Base-by-base conservation (phyloP, 1,140 invertebrate species). In the Tetramorium parvispinum region DNA sequence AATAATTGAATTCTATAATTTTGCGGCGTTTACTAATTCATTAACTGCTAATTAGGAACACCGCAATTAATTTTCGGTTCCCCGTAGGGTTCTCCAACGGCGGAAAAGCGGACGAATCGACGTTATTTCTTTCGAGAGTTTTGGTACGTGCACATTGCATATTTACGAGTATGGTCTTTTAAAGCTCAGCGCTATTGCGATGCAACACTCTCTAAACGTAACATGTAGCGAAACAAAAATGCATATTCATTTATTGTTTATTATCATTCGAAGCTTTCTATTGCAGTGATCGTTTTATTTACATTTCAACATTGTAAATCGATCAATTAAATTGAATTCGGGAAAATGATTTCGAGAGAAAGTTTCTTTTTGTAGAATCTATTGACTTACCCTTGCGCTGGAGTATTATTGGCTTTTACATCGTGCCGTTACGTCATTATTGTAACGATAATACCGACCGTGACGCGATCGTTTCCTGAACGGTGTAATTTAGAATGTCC, bases 91-190 rank as follows among this genome's bases (percentile, higher is more conserved):
- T 57, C 24, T 57, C 40, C 21, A 13, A 16, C 37, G 40, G 40
- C 53, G 21, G 3, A 11, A 46, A 27, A 57, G 24, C 51, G 24
- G 21, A 7, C 13, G 32, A 32, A 43, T 55, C 63, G 13, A 53
- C 40, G 53, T 21, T 55, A 32, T 46, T 73, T 59, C 40, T 59
- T 73, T 59, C 27, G 53, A 24, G 11, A 73, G 24, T 59, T 59
- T 32, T 32, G 5, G 32, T 27, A 49, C 49, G 37, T 27, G 53
- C 53, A 21, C 27, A 43, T 61, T 83, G 79, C 79, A 83, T 83
- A 83, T 83, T 83, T 75, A 83, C 79, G 79, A 83, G 68, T 59
- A 75, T 59, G 79, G 40, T 75, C 68, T 75, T 83, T 83, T 75
- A 83, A 83, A 83, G 53, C 68, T 46, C 40, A 53, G 21, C 53